Conservation (phyloP, 1,140 invertebrate genomes). For the Formica exsecta region DNA sequence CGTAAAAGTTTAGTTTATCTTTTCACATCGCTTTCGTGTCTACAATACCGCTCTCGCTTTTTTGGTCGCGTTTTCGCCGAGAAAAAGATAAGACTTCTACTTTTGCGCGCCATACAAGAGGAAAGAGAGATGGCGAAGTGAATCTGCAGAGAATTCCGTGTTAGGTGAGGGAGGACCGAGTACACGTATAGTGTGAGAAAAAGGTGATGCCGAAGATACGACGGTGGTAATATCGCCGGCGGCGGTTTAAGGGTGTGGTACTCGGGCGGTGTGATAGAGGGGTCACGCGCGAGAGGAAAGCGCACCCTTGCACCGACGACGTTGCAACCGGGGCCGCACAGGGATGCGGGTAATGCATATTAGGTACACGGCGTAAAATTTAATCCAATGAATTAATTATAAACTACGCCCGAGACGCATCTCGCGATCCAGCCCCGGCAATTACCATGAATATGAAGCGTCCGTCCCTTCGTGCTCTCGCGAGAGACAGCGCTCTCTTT, state of each 20-base stretch:
- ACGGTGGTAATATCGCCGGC: conserved; percentile 13
- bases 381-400: conserved; percentile 82
- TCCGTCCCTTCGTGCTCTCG: conserved; percentile 48
- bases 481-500: conserved; percentile 26
- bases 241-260: conserved; percentile 30
- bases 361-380: conserved; percentile 75
- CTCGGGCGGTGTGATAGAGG: not conserved
- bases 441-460: conserved; percentile 78
- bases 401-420: conserved; percentile 71
- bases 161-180: not conserved
- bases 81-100: conserved; percentile 9
- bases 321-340: not conserved
- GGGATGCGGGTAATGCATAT: conserved; percentile 71
- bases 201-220: conserved; percentile 8
- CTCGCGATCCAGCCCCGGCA: conserved; percentile 61
- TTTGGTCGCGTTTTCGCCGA: not conserved
- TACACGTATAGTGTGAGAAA: conserved; percentile 30
- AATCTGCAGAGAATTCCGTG: conserved; percentile 16
- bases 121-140: too few species aligned
- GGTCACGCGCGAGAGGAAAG: not conserved
- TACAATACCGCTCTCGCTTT: not conserved
- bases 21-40: not conserved
- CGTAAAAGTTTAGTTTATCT: conserved; percentile 18
- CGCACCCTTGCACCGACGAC: not conserved
- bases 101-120: not conserved